Base-by-base conservation (phyloP, 2,888 invertebrate species). In the Caenorhabditis doughertyi region DNA sequence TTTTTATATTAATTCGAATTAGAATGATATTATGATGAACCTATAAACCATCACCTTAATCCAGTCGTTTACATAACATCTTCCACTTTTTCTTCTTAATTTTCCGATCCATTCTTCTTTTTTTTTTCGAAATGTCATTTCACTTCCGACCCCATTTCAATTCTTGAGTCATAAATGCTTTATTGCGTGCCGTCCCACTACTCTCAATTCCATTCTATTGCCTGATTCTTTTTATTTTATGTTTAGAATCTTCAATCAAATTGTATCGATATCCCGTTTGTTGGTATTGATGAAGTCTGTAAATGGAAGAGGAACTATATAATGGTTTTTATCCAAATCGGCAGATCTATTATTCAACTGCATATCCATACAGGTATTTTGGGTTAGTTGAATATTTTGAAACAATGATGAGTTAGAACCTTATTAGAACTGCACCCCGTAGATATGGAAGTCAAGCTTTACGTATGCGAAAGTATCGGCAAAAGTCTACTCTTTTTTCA, bases 341-440 rank as follows among this genome's bases (percentile, higher is more conserved):
- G 64, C 79, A 79, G 32, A 62, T 79, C 13, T 79, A 79, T 58
- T 79, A 79, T 55, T 71, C 79, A 27, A 65, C 79, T 47, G 79
- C 79, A 39, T 79, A 79, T 65, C 79, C 79, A 11, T 79, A 79
- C 56, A 79, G 79, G 79, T n/a, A n/a, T n/a, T n/a, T n/a, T n/a
- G n/a, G n/a, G n/a, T 79, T 35, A 18, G 60, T 35, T 42, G 25
- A 53, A 16, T 39, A n/a, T 53, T 13, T 8, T 3, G 7, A 7
- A 42, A 13, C 13, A 4, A 32, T 32, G 9, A 9, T 4, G 32
- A 32, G 9, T 32, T 32, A 9, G n/a, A n/a, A n/a, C n/a, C n/a
- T n/a, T n/a, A n/a, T n/a, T n/a, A n/a, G n/a, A n/a, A n/a, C n/a
- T n/a, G n/a, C n/a, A n/a, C n/a, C n/a, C n/a, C n/a, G n/a, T n/a